Evolutionary conservation across 2,113 vertebrate species (phyloP).

Genomic region (Alectura lathami): DNA sequence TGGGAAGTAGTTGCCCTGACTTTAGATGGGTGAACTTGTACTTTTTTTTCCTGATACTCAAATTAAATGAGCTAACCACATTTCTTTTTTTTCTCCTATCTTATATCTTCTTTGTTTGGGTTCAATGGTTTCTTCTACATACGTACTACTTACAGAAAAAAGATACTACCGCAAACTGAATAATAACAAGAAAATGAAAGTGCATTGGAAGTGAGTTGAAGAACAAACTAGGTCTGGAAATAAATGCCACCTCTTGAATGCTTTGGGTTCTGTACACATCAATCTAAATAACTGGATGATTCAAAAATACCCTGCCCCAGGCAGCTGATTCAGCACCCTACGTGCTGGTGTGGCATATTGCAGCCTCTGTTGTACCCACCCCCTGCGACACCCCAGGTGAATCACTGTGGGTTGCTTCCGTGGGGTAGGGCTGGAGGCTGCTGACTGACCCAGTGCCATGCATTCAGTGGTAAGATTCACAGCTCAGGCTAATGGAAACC

Average conservation of each 20-base stretch:
- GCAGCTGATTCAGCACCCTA: background rate
- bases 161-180: background rate
- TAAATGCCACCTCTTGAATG: background rate
- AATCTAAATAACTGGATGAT: background rate
- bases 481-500: no score
- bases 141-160: background rate
- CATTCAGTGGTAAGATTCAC: background rate
- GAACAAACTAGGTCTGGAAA: background rate
- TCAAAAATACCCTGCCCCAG: background rate
- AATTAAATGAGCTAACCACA: background rate
- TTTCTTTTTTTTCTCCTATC: background rate
- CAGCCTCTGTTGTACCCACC: background rate
- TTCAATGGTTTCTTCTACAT: background rate
- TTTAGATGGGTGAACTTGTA: background rate
- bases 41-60: background rate
- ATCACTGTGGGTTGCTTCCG: background rate
- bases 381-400: fast-evolving
- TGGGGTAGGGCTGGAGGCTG: background rate
- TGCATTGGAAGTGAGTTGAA: background rate
- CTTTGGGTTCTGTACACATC: background rate
- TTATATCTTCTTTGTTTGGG: background rate
- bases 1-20: background rate
- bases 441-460: background rate
- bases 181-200: background rate
- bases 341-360: fast-evolving